Base-by-base conservation (phyloP, 2,113 vertebrate genomes). In the Fregata magnificens region DNA sequence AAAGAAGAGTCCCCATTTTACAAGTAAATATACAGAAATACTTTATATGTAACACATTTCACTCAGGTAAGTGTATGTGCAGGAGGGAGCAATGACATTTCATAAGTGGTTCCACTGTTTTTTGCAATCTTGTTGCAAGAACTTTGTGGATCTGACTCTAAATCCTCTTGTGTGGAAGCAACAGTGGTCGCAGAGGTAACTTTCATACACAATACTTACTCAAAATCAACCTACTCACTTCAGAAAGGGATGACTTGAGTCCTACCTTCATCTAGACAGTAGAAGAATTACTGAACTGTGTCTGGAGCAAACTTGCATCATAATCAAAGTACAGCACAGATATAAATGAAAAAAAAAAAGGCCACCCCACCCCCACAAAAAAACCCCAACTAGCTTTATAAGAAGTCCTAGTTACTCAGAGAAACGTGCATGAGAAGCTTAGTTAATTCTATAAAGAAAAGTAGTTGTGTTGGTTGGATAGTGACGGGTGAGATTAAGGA, bases 31-130 rank as follows among this genome's bases (percentile, higher is more conserved):
- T 5, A 10, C 16, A 76, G 36, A 58, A 72, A 49, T 32, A 28
- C 25, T 45, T 50, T 17, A 53, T 11, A 59, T 0, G 2, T 40
- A 62, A 78, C 5, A 19, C 11, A 32, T 62, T 93, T 73, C 10
- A 40, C 25, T 38, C 22, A 59, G 1, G 0, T 55, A 40, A 62
- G 9, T 76, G 11, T 72, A 55, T 1, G 21, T 38, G 32, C 29
- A 63, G 18, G n/a, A 87, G 40, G 69, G 5, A 79, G 14, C 21
- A 77, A 55, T n/a, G 47, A 36, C 18, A n/a, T 22, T 61, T 31
- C 11, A 0, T 19, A 24, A 22, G n/a, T 16, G 24, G 18, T 72
- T 82, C 26, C 17, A 40, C 17, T 2, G 2, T 28, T 63, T 76
- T 88, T 92, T 50, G 22, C 19, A 82, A 26, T 7, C 4, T 3